Conservation (phyloP, 2,797 vertebrate species). For the Distichodus sexfasciatus region DNA sequence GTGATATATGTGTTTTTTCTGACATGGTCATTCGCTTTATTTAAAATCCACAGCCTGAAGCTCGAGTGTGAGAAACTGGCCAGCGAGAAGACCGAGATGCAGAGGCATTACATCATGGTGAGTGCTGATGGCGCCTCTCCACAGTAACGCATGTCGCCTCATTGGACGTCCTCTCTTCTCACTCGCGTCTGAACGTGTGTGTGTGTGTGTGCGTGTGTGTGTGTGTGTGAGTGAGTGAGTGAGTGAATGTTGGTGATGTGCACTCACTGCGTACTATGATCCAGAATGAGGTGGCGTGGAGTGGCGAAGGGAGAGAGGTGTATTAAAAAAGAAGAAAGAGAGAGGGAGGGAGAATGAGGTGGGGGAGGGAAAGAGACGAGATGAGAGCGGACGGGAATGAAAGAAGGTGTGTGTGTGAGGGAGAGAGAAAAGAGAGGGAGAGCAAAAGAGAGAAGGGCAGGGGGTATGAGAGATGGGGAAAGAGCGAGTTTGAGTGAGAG, state of each 20-base stretch:
- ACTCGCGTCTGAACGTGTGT: too few species aligned
- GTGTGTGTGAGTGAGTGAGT: not conserved
- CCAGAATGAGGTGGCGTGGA: not conserved
- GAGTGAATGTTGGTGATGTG: not conserved
- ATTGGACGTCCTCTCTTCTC: too few species aligned
- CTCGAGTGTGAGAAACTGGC: slow-evolving; percentile 82
- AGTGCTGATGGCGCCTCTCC: too few species aligned
- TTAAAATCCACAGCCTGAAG: slow-evolving; percentile 69
- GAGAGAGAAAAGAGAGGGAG: too few species aligned
- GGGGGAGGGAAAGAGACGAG: not conserved
- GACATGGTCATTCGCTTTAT: not conserved
- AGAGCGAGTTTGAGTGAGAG: slow-evolving; percentile 11
- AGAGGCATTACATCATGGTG: slow-evolving; percentile 82
- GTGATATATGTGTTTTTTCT: not conserved
- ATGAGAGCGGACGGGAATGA: too few species aligned
- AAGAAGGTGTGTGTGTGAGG: not conserved
- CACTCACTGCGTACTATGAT: not conserved
- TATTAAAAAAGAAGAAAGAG: not conserved
- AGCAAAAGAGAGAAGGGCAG: not conserved
- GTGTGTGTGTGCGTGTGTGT: too few species aligned
- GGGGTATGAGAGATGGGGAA: not conserved
- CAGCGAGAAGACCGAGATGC: slow-evolving; percentile 84
- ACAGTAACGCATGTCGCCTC: too few species aligned
- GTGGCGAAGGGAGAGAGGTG: not conserved
- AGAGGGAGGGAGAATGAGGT: not conserved